phyloP scores from a whole-genome alignment of 2,888 invertebrate genomes.

The Drosophila mayaguana region DNA sequence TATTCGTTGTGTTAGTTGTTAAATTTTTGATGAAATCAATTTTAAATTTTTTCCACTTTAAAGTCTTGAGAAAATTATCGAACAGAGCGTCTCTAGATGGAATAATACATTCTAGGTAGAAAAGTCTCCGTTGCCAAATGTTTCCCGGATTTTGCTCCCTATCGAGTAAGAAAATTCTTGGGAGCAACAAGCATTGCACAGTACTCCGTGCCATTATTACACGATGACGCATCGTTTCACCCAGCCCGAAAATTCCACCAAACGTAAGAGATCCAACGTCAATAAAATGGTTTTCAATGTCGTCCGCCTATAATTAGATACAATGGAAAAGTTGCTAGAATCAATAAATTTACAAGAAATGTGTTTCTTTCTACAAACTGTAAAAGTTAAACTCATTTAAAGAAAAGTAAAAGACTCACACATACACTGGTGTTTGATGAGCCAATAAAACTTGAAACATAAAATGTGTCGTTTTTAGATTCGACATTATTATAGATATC shows the following conservation, averaged over 20 bases:
- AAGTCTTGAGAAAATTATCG: constrained; percentile 74
- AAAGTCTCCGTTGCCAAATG: constrained; percentile 82
- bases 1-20: constrained; percentile 49
- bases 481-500: too few relatives aligned
- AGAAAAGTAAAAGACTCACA: constrained; percentile 1
- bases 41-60: constrained; percentile 82
- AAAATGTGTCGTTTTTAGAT: neutral
- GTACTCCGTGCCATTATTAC: constrained; percentile 88
- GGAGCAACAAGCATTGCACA: constrained; percentile 89
- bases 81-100: constrained; percentile 82
- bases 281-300: constrained; percentile 80
- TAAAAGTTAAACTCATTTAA: neutral
- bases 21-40: constrained; percentile 65
- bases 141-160: constrained; percentile 84
- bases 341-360: neutral
- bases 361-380: neutral
- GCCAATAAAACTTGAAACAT: neutral
- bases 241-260: constrained; percentile 88
- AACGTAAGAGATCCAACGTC: constrained; percentile 82
- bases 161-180: constrained; percentile 89
- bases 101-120: constrained; percentile 81
- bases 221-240: constrained; percentile 89
- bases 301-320: constrained; percentile 14
- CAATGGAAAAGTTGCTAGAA: neutral
- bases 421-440: neutral